A percentile compares a stretch with the other conserved stretches of the same genome.
Evolutionary conservation across 2,797 vertebrate species (phyloP).

Genomic region (Melanotaenia pygmaea): DNA sequence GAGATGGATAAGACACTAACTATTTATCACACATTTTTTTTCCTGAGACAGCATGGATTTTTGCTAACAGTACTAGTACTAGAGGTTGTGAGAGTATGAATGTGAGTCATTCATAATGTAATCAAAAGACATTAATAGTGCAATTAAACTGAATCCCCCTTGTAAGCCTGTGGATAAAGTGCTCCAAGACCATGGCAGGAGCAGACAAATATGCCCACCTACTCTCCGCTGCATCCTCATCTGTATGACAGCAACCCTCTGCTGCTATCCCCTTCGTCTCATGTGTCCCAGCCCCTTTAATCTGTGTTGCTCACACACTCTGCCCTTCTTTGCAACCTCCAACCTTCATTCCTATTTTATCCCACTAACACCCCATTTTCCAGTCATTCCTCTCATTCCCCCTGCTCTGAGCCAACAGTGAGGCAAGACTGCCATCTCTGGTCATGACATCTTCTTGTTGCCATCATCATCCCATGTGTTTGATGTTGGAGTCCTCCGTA

Average conservation of each 20-base stretch:
- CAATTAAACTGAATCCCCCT: conserved; percentile 71
- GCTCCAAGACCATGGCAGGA: conserved; percentile 45
- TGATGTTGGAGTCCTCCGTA: conserved; percentile 51
- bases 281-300: conserved; percentile 66
- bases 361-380: conserved; percentile 44
- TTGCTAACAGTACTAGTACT: conserved; percentile 42
- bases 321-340: conserved; percentile 73
- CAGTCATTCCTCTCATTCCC: conserved; percentile 27
- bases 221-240: conserved; percentile 46
- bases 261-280: conserved; percentile 44
- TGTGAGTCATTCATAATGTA: conserved; percentile 59
- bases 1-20: conserved; percentile 5
- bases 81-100: conserved; percentile 38
- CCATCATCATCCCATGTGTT: conserved; percentile 30
- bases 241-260: conserved; percentile 50
- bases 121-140: conserved; percentile 72
- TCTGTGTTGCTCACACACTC: conserved; percentile 68
- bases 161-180: conserved; percentile 57
- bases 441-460: conserved; percentile 38
- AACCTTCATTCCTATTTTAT: conserved; percentile 65
- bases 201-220: conserved; percentile 41
- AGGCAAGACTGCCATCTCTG: conserved; percentile 76
- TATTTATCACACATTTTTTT: conserved; percentile 41
- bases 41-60: conserved; percentile 45
- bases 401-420: conserved; percentile 1